Evolutionary conservation across 2,888 invertebrate genomes (phyloP).

Genomic region (Himalopsyche japonica): DNA sequence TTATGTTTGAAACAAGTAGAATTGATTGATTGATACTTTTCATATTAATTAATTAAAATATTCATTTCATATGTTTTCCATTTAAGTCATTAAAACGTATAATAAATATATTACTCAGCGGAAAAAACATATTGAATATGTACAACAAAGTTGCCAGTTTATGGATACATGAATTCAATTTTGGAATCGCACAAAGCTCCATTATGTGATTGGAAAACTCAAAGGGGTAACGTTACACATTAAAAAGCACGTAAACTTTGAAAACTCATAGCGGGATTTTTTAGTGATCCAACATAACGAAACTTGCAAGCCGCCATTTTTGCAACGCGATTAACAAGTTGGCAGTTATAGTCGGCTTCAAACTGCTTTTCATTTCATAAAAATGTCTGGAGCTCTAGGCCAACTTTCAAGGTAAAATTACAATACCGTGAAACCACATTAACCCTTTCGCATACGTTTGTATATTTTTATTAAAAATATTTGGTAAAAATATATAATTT

Average conservation of each 20-base stretch:
- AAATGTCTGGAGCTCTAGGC: slow-evolving; percentile 16
- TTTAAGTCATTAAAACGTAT: too few species aligned
- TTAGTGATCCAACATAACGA: slow-evolving; percentile 15
- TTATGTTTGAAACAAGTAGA: too few species aligned
- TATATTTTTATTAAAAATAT: neutral
- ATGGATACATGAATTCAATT: neutral
- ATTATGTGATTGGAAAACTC: slow-evolving; percentile 15
- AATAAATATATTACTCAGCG: too few species aligned
- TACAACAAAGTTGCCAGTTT: neutral
- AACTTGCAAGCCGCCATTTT: slow-evolving; percentile 8
- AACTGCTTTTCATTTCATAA: slow-evolving; percentile 24
- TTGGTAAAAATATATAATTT: too few species aligned
- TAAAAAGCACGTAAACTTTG: slow-evolving; percentile 12
- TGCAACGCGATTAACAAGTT: slow-evolving; percentile 7
- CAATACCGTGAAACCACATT: slow-evolving; percentile 16
- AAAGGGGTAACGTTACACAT: slow-evolving; percentile 7
- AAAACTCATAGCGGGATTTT: neutral
- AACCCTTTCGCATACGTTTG: neutral
- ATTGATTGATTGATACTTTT: too few species aligned
- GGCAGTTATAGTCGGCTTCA: neutral
- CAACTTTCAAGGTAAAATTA: slow-evolving; percentile 27
- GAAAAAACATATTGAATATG: too few species aligned
- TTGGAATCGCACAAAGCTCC: neutral
- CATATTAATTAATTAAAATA: too few species aligned
- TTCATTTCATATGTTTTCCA: too few species aligned